Percentiles rank a stretch among this genome's conserved stretches.
Evolutionary conservation across 2,797 vertebrate species (phyloP).

Genomic region (Notolepis coatsorum): DNA sequence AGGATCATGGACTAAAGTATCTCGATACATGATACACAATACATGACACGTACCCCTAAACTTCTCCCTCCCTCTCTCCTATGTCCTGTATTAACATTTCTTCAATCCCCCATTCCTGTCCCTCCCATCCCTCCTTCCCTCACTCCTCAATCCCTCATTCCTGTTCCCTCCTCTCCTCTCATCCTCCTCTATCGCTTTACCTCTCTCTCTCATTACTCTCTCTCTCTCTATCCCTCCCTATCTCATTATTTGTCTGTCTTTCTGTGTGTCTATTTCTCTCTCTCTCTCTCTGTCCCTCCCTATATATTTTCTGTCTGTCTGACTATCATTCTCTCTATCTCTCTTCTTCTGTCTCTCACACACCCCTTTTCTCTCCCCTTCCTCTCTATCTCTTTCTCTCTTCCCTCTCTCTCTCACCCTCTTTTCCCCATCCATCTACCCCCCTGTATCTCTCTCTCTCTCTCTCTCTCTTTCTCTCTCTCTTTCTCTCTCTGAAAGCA

Average conservation of each 20-base stretch:
- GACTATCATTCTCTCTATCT: conserved; percentile 35
- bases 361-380: conserved; percentile 1
- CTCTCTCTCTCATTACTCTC: conserved; percentile 1
- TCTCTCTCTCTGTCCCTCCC: conserved; percentile 5
- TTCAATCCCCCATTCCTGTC: conserved; percentile 28
- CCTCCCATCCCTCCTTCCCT: conserved; percentile 38
- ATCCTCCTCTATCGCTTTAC: conserved; percentile 6
- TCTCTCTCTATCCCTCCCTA: conserved; percentile 5
- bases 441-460: no score
- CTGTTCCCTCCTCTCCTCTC: conserved; percentile 13
- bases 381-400: conserved; percentile 1
- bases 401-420: conserved; percentile 4
- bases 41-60: no score
- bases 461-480: no score
- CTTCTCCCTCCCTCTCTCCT: no score
- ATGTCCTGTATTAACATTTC: no score
- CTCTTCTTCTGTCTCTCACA: neutral
- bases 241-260: neutral
- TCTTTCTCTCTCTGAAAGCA: no score
- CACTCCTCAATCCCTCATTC: conserved; percentile 39
- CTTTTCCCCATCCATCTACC: no score
- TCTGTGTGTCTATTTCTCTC: conserved; percentile 2
- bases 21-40: no score
- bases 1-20: no score
- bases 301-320: no score